phyloP scores from a whole-genome alignment of 2,888 invertebrate genomes.

The Caenorhabditis afra region DNA sequence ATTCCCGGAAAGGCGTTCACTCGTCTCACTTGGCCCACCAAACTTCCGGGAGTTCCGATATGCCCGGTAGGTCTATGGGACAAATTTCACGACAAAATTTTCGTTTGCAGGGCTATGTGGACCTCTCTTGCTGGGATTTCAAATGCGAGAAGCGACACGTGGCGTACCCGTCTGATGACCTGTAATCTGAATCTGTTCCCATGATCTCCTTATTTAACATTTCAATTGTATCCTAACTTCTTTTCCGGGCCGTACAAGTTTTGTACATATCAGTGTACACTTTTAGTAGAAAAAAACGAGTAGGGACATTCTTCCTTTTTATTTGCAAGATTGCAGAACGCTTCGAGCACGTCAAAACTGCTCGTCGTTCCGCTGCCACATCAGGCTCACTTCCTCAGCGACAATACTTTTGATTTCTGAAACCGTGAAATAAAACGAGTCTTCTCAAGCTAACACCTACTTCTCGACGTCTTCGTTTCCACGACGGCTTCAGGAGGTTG shows the following conservation, averaged over 20 bases:
- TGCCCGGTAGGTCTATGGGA: too few species aligned
- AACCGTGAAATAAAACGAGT: neutral
- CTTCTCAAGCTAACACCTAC: neutral
- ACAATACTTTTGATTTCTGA: conserved; percentile 4
- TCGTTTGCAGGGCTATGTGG: conserved; percentile 24
- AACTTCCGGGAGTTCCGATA: too few species aligned
- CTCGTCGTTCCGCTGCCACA: conserved; percentile 33
- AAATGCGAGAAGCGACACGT: conserved; percentile 12
- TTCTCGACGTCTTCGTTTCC: neutral
- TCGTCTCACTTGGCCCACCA: too few species aligned
- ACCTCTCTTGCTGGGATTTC: conserved; percentile 21
- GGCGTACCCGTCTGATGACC: conserved; percentile 16
- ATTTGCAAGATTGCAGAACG: too few species aligned
- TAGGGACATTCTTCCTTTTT: too few species aligned
- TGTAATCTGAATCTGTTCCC: neutral
- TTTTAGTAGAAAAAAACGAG: too few species aligned
- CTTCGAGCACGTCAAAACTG: too few species aligned
- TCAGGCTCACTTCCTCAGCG: conserved; percentile 23
- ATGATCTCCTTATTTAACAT: conserved; percentile 1
- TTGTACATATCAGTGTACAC: too few species aligned
- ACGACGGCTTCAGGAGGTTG: too few species aligned
- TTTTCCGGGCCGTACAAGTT: too few species aligned
- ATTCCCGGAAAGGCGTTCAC: too few species aligned
- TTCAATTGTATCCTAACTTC: neutral
- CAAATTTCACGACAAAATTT: too few species aligned